Evolutionary conservation across 2,888 invertebrate genomes (phyloP).

Genomic region (Pogonocherus hispidulus): DNA sequence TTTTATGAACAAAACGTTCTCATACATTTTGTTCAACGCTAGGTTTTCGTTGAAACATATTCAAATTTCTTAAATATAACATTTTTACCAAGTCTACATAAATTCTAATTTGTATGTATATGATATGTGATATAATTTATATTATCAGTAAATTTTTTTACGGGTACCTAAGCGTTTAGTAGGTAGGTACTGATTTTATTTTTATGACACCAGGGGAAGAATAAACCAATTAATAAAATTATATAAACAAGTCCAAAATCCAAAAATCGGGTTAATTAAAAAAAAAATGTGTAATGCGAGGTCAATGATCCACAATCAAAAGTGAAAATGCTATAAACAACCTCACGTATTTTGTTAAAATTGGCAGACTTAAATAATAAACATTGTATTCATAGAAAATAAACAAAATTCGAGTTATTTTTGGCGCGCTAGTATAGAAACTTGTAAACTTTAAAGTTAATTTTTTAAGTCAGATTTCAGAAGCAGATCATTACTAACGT

Average conservation of each 20-base stretch:
- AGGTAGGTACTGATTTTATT: no score
- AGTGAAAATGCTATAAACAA: neutral
- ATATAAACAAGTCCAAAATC: no score
- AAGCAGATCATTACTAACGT: neutral
- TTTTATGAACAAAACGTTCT: no score
- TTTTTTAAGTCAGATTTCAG: constrained; percentile 6
- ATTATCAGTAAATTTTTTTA: no score
- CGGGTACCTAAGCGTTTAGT: no score
- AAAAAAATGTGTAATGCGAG: neutral
- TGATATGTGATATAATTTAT: no score
- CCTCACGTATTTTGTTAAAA: constrained; percentile 1
- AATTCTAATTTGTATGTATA: no score
- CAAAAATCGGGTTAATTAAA: no score
- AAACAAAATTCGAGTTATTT: constrained; percentile 3
- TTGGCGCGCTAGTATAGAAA: neutral
- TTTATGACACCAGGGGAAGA: neutral
- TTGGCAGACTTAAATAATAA: neutral
- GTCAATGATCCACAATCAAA: neutral
- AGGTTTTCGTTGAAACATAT: no score
- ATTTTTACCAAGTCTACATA: no score
- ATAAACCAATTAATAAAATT: neutral
- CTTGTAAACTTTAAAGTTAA: neutral
- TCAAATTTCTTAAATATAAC: no score
- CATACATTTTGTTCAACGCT: no score
- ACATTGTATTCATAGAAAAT: neutral